Base-by-base conservation (phyloP, 2,797 vertebrate genomes). In the Enteromius viviparus region DNA sequence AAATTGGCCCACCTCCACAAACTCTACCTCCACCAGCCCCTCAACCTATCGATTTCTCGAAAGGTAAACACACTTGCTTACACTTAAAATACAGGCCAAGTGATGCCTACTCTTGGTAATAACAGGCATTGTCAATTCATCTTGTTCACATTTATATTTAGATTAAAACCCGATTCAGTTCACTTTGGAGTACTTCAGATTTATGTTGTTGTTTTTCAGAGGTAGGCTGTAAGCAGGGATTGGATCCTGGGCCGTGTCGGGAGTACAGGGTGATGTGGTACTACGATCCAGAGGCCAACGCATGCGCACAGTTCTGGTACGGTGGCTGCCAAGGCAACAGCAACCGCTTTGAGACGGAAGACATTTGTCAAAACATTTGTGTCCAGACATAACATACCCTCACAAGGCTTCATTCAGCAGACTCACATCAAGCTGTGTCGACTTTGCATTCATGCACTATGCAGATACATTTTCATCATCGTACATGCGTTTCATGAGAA, bases 271-370 rank as follows among this genome's bases (percentile, higher is more conserved):
- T 95, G 60, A 95, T 89, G 87, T 97, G 96, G 96, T 97, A 96
- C 91, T 97, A 96, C 4, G 94, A 96, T 91, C 91, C 88, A 0
- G 89, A 91, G 29, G 94, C 94, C 76, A 96, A 97, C 34, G 91
- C 95, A 0, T 97, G 97, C 7, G 96, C 94, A 26, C 95, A 94
- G 85, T 98, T 97, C 93, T 98, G 96, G 96, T 98, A 93, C 0
- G 95, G 97, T 68, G 95, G 95, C 60, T 98, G 96, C 71, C 81
- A 91, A 10, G 96, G 96, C 77, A 96, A 93, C 53, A 81, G 78
- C 82, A 98, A 98, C 51, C 95, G 94, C 84, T 98, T 96, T 91
- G 90, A 96, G 78, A 94, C 92, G 0, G 94, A 96, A 85, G 83
- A 88, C n/a, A 88, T 88, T 45, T 97, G 97, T 91, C 90, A 6